Evolutionary conservation across 2,797 vertebrate species (phyloP).

Genomic region (Poecilia velifera): DNA sequence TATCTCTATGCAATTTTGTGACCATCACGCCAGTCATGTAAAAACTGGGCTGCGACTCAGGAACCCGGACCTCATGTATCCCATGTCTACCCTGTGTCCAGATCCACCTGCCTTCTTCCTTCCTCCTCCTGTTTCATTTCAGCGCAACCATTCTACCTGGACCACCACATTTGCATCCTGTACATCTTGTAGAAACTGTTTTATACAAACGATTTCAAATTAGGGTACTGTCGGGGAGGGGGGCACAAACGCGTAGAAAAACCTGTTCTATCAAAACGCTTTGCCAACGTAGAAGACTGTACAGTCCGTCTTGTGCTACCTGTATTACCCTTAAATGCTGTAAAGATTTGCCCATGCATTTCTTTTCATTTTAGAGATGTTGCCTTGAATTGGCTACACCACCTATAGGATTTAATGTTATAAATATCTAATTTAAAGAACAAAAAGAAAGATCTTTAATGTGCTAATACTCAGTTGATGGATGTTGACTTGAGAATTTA

Average conservation of each 20-base stretch:
- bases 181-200: conserved; percentile 71
- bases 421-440: conserved; percentile 73
- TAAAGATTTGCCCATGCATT: conserved; percentile 70
- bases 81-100: conserved; percentile 8
- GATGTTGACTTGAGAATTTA: conserved; percentile 70
- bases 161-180: conserved; percentile 50
- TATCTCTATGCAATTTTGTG: conserved; percentile 84
- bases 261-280: conserved; percentile 61
- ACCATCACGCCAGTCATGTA: conserved; percentile 66
- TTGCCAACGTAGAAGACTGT: conserved; percentile 78
- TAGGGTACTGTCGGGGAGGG: conserved; percentile 53
- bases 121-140: conserved; percentile 35
- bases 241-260: conserved; percentile 66
- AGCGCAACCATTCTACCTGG: conserved; percentile 21
- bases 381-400: conserved; percentile 80
- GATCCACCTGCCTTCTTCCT: conserved; percentile 21
- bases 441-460: conserved; percentile 70
- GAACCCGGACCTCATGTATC: conserved; percentile 61
- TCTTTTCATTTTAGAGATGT: conserved; percentile 78
- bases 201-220: conserved; percentile 74
- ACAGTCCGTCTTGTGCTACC: conserved; percentile 79
- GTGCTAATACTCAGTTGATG: conserved; percentile 72
- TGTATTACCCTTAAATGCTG: conserved; percentile 64
- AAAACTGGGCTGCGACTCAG: conserved; percentile 76
- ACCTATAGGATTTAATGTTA: conserved; percentile 71